Percentiles rank a stretch among this genome's conserved stretches.
Evolutionary conservation across 2,113 vertebrate species (phyloP).

Genomic region (Gila orcuttii): DNA sequence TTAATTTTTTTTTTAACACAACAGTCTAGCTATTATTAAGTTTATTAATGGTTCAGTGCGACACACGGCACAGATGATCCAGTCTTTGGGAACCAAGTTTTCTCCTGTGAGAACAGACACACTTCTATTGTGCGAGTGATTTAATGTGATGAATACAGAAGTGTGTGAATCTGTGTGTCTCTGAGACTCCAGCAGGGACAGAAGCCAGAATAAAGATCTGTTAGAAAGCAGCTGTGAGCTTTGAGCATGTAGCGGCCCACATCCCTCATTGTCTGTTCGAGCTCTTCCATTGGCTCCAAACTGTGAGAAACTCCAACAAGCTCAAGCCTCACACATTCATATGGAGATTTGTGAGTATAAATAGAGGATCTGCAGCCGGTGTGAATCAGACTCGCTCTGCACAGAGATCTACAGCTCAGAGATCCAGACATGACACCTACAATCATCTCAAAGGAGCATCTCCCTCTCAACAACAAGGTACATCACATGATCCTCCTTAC

Average conservation of each 20-base stretch:
- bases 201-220: too few species aligned
- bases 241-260: constrained; percentile 51
- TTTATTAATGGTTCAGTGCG: too few species aligned
- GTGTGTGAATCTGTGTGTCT: constrained; percentile 17
- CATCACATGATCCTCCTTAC: constrained; percentile 15
- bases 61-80: neutral
- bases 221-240: neutral
- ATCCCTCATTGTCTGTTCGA: constrained; percentile 46
- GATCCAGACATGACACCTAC: constrained; percentile 70
- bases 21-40: neutral
- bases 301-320: constrained; percentile 73
- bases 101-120: constrained; percentile 48
- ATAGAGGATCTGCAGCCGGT: constrained; percentile 67
- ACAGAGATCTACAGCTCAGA: constrained; percentile 64
- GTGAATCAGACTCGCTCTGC: constrained; percentile 65
- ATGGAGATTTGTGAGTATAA: constrained; percentile 76
- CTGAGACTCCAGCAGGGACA: neutral
- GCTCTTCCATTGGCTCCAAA: constrained; percentile 71
- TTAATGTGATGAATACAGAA: constrained; percentile 46
- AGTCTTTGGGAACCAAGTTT: neutral
- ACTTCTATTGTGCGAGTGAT: constrained; percentile 52
- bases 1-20: neutral
- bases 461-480: constrained; percentile 69
- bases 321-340: constrained; percentile 74
- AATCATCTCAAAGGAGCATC: constrained; percentile 65